A percentile compares a stretch with the other conserved stretches of the same genome.
Conservation (phyloP, 2,113 vertebrate genomes). For the Macquaria ambigua region DNA sequence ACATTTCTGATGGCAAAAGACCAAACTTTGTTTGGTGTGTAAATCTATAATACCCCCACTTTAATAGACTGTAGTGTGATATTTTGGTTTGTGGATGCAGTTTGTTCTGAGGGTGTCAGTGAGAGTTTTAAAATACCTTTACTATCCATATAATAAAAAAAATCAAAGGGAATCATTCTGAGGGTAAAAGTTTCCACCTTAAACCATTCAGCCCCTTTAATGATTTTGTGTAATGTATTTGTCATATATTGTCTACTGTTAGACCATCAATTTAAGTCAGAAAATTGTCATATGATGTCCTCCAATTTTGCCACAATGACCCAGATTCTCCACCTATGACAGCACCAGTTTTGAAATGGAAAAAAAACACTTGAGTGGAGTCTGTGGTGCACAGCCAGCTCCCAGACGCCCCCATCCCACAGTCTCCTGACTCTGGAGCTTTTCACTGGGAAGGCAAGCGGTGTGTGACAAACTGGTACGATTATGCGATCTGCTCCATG, state of each 20-base stretch:
- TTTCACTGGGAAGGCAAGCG: slow-evolving; percentile 23
- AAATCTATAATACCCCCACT: not conserved
- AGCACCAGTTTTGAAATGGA: not conserved
- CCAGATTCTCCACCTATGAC: slow-evolving; percentile 61
- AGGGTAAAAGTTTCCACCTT: not conserved
- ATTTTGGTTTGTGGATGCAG: not conserved
- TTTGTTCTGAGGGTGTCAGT: not conserved
- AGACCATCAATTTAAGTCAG: not conserved
- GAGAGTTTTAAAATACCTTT: not conserved
- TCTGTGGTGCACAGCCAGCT: slow-evolving; percentile 28
- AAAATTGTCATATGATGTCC: not conserved
- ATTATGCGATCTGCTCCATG: slow-evolving; percentile 53
- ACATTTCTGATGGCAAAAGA: not conserved
- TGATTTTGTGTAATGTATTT: not conserved
- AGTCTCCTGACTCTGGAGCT: slow-evolving; percentile 39
- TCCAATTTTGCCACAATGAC: slow-evolving; percentile 13
- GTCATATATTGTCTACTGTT: not conserved
- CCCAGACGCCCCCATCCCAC: slow-evolving; percentile 21
- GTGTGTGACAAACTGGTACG: slow-evolving; percentile 58
- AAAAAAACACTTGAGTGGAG: not conserved
- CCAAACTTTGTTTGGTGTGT: not conserved
- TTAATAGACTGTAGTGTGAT: not conserved
- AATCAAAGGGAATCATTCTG: not conserved
- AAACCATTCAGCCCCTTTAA: not conserved
- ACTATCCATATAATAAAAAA: not conserved